Percentiles rank a stretch among this genome's conserved stretches.
These are phyloP conservation scores for Mesocricetus auratus DNA, from an alignment of 2,113 vertebrate species.

Conservation along the genomic window DNA sequence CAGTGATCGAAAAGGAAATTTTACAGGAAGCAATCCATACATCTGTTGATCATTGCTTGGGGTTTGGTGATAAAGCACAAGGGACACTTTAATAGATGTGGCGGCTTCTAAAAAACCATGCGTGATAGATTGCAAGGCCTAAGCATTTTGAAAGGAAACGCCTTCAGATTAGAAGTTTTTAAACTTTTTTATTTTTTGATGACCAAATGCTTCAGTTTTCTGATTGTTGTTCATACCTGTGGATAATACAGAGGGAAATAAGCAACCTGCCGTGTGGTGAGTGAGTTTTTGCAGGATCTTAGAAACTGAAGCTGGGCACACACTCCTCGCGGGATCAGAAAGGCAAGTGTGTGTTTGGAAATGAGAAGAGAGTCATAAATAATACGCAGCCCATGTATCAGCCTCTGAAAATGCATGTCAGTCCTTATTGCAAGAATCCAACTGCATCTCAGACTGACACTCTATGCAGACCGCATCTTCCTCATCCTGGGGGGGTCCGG, in stretches of 20 bases:
- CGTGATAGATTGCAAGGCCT: constrained; percentile 31
- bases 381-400: background rate
- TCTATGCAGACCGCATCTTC: background rate
- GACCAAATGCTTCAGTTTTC: background rate
- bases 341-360: background rate
- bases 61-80: constrained; percentile 56
- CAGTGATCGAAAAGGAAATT: constrained; percentile 47
- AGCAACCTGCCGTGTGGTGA: background rate
- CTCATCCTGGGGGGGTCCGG: background rate
- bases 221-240: constrained; percentile 33
- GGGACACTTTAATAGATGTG: constrained; percentile 19
- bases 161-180: constrained; percentile 30
- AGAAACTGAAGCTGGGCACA: background rate
- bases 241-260: constrained; percentile 11
- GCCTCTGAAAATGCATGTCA: background rate
- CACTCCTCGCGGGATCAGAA: background rate
- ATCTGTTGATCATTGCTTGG: constrained; percentile 41
- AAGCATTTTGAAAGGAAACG: constrained; percentile 41
- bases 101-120: constrained; percentile 6
- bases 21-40: constrained; percentile 38
- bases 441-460: fast-evolving
- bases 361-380: background rate
- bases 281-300: constrained; percentile 11
- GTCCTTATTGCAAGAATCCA: background rate
- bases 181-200: constrained; percentile 37